Evolutionary conservation across 2,797 vertebrate species (phyloP).

Genomic region (Fratercula arctica): DNA sequence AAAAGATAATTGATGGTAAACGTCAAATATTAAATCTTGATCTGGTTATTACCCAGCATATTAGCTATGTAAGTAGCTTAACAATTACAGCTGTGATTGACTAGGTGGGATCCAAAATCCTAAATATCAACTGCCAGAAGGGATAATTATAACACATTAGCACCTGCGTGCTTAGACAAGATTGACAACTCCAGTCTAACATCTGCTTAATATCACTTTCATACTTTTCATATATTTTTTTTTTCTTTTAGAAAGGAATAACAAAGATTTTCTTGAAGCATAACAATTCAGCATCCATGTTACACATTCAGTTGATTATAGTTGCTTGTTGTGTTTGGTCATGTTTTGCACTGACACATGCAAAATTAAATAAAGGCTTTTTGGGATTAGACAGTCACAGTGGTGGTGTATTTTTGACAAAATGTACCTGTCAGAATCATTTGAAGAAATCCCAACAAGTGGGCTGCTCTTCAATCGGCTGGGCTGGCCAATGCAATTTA

Average conservation of each 20-base stretch:
- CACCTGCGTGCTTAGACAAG: slow-evolving; percentile 82
- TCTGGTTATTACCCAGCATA: slow-evolving; percentile 83
- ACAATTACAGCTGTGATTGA: slow-evolving; percentile 85
- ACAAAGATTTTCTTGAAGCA: slow-evolving; percentile 72
- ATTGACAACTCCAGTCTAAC: slow-evolving; percentile 81
- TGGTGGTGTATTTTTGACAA: slow-evolving; percentile 50
- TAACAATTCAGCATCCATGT: slow-evolving; percentile 72
- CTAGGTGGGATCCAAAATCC: slow-evolving; percentile 84
- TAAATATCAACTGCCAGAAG: slow-evolving; percentile 84
- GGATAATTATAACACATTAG: slow-evolving; percentile 86
- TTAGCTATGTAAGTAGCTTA: slow-evolving; percentile 83
- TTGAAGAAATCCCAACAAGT: slow-evolving; percentile 46
- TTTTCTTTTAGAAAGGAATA: slow-evolving; percentile 70
- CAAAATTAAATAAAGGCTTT: slow-evolving; percentile 52
- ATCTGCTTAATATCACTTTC: slow-evolving; percentile 83
- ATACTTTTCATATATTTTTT: slow-evolving; percentile 70
- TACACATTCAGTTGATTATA: slow-evolving; percentile 44
- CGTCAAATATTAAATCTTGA: slow-evolving; percentile 84
- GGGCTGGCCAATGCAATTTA: slow-evolving; percentile 15
- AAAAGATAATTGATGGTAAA: slow-evolving; percentile 80
- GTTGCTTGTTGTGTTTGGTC: slow-evolving; percentile 68
- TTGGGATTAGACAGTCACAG: slow-evolving; percentile 52
- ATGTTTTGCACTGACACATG: slow-evolving; percentile 65
- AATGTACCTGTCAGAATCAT: slow-evolving; percentile 37
- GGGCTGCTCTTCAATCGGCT: background rate